A percentile compares a stretch with the other conserved stretches of the same genome.
These are phyloP conservation scores for Trichogramma evanescens DNA, from an alignment of 2,888 invertebrate genomes.

Conservation along the genomic window DNA sequence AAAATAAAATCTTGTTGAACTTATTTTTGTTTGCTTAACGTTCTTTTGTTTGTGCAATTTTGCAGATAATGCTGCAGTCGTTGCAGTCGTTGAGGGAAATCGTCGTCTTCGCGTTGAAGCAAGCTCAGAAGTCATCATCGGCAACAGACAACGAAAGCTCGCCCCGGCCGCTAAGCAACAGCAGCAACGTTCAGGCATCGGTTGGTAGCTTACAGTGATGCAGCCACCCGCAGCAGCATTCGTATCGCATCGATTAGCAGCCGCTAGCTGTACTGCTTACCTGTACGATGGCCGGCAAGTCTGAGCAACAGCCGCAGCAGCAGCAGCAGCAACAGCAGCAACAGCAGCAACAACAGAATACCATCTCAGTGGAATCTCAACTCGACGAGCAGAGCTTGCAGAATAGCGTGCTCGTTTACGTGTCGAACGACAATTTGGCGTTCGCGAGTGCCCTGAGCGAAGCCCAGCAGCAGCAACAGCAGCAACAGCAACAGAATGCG, in stretches of 20 bases:
- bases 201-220: slow-evolving; percentile 6
- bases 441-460: slow-evolving; percentile 50
- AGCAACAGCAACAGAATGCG: slow-evolving; percentile 17
- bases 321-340: slow-evolving; percentile 25
- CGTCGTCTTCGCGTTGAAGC: too few species aligned
- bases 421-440: slow-evolving; percentile 54
- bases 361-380: slow-evolving; percentile 7
- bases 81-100: too few species aligned
- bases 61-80: too few species aligned
- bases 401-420: slow-evolving; percentile 55
- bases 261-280: slow-evolving; percentile 42
- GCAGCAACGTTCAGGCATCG: too few species aligned
- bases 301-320: slow-evolving; percentile 55
- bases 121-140: too few species aligned
- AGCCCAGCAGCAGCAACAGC: slow-evolving; percentile 26
- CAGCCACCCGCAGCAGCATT: slow-evolving; percentile 7
- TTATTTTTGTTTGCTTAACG: too few species aligned
- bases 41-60: too few species aligned
- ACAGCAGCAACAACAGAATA: slow-evolving; percentile 26
- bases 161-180: too few species aligned
- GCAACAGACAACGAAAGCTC: too few species aligned
- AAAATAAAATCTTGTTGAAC: too few species aligned
- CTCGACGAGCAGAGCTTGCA: slow-evolving; percentile 24
- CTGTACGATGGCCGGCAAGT: slow-evolving; percentile 68
- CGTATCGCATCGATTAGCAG: slow-evolving; percentile 33